Evolutionary conservation across 2,888 invertebrate species (phyloP).

Genomic region (Melikaiella ostensackeni): DNA sequence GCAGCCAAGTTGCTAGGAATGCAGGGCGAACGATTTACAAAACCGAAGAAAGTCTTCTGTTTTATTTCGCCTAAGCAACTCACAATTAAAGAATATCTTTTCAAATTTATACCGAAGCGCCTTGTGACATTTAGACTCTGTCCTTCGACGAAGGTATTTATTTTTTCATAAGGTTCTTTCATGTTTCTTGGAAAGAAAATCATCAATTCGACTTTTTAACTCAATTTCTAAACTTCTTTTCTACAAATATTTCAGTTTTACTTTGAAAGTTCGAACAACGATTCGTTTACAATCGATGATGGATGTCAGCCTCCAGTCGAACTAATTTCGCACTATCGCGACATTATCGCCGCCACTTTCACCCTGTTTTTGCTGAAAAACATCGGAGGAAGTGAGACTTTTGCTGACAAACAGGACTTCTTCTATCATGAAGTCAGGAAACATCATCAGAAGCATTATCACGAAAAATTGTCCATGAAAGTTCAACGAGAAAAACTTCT

Average conservation of each 20-base stretch:
- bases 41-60: slow-evolving; percentile 92
- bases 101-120: slow-evolving; percentile 95
- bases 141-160: slow-evolving; percentile 92
- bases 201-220: slow-evolving; percentile 35
- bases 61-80: slow-evolving; percentile 95
- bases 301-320: slow-evolving; percentile 93
- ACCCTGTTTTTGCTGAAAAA: slow-evolving; percentile 94
- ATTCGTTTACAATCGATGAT: slow-evolving; percentile 91
- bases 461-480: slow-evolving; percentile 90
- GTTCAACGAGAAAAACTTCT: slow-evolving; percentile 89
- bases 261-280: slow-evolving; percentile 80
- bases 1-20: slow-evolving; percentile 86
- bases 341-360: slow-evolving; percentile 95
- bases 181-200: too few relatives aligned
- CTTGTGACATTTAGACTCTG: slow-evolving; percentile 94
- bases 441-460: slow-evolving; percentile 91
- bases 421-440: slow-evolving; percentile 87
- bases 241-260: slow-evolving; percentile 80
- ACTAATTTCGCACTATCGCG: slow-evolving; percentile 89
- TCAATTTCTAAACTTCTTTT: background rate
- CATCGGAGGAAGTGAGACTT: slow-evolving; percentile 96
- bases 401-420: slow-evolving; percentile 87
- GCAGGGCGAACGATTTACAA: slow-evolving; percentile 82
- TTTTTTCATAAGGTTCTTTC: too few relatives aligned
- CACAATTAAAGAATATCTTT: slow-evolving; percentile 94